A percentile compares a stretch with the other conserved stretches of the same genome.
Evolutionary conservation across 2,888 invertebrate genomes (phyloP).

Genomic region (Coelopa pilipes): DNA sequence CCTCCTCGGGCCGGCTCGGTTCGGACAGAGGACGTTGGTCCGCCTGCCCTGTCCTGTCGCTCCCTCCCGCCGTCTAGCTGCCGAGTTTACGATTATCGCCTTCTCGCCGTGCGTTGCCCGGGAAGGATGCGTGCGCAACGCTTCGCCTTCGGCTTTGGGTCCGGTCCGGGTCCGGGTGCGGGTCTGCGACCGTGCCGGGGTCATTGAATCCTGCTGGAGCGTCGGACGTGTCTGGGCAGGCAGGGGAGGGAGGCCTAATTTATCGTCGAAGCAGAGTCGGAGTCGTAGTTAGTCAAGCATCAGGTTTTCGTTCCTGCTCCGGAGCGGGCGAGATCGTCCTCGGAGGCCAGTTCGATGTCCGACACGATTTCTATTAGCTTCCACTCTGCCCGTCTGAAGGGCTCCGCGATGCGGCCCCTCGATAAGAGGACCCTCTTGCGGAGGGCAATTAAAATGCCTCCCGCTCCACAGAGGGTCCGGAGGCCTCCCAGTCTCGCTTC

Average conservation of each 20-base stretch:
- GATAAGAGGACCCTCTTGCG: conserved; percentile 34
- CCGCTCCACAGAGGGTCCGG: too few relatives aligned
- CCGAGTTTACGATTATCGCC: conserved; percentile 4
- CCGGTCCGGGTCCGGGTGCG: too few relatives aligned
- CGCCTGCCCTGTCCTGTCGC: too few relatives aligned
- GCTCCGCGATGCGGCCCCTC: background rate
- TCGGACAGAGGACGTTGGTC: too few relatives aligned
- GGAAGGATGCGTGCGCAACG: conserved; percentile 31
- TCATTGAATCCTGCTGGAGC: conserved; percentile 35
- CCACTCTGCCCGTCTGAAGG: too few relatives aligned
- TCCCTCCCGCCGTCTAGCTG: background rate
- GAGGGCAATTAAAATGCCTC: background rate
- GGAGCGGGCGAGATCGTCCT: background rate
- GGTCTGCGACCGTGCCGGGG: too few relatives aligned
- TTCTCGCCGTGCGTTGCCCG: background rate
- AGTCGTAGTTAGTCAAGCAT: conserved; percentile 29
- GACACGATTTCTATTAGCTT: background rate
- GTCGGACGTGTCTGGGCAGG: background rate
- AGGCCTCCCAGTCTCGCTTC: too few relatives aligned
- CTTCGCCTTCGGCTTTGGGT: background rate
- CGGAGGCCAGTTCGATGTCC: background rate
- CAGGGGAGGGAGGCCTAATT: conserved; percentile 16
- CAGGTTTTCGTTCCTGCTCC: too few relatives aligned
- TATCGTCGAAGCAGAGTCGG: conserved; percentile 19
- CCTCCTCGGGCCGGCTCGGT: conserved; percentile 40